These are phyloP conservation scores for Drosophila putrida DNA, from an alignment of 2,888 invertebrate genomes.

Conservation along the genomic window DNA sequence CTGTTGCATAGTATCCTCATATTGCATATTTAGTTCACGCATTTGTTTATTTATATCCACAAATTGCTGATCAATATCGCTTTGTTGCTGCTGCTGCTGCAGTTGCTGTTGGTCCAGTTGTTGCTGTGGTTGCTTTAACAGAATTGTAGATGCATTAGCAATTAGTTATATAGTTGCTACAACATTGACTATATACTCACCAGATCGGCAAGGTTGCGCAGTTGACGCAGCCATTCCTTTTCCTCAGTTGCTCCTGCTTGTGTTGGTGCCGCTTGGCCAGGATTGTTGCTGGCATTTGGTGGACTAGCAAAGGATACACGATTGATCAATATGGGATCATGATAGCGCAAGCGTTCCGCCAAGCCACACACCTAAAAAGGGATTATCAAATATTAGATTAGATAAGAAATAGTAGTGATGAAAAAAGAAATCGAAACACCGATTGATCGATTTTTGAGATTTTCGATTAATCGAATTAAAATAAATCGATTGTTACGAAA, in stretches of 20 bases:
- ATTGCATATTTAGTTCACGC: constrained; percentile 84
- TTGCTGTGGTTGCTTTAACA: constrained; percentile 34
- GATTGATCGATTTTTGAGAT: too few species aligned
- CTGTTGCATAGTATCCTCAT: constrained; percentile 62
- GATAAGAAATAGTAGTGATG: too few species aligned
- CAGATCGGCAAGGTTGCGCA: constrained; percentile 76
- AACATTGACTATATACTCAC: constrained; percentile 34
- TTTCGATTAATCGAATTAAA: too few species aligned
- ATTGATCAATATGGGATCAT: constrained; percentile 87
- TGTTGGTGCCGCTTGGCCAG: constrained; percentile 28
- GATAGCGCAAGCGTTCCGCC: constrained; percentile 89
- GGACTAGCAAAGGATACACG: constrained; percentile 73
- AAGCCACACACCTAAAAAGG: constrained; percentile 85
- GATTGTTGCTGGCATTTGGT: constrained; percentile 53
- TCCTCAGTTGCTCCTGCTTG: constrained; percentile 64
- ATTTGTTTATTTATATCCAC: constrained; percentile 84
- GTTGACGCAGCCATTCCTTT: constrained; percentile 84
- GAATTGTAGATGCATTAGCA: neutral
- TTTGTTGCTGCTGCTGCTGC: constrained; percentile 58
- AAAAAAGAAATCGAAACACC: too few species aligned
- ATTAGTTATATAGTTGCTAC: neutral
- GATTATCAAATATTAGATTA: neutral
- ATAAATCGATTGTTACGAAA: too few species aligned
- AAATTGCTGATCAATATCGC: constrained; percentile 84
- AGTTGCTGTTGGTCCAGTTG: constrained; percentile 40